These are phyloP conservation scores for Stichopus horrens DNA, from an alignment of 53 echinoderm and acorn worm species.

Conservation along the genomic window DNA sequence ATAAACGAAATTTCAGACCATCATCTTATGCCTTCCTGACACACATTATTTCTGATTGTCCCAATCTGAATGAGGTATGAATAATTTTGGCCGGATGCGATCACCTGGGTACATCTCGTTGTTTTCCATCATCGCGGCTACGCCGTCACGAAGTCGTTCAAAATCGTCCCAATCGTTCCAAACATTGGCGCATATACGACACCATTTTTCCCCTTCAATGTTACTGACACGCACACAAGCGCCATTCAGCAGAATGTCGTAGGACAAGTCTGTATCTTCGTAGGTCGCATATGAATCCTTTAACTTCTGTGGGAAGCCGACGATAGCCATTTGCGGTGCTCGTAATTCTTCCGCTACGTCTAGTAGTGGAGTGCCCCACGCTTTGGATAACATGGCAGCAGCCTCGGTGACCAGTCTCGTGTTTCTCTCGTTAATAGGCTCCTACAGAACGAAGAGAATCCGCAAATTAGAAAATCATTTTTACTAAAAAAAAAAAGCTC, in stretches of 20 bases:
- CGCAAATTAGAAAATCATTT: background rate
- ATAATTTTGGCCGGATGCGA: background rate
- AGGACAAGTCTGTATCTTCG: background rate
- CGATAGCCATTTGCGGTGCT: slow-evolving; percentile 48
- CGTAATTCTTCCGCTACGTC: slow-evolving; percentile 9
- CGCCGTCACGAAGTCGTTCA: background rate
- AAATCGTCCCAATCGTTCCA: slow-evolving; percentile 36
- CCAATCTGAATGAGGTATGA: background rate
- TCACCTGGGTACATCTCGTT: background rate
- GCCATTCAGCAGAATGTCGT: background rate
- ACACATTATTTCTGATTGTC: too few species aligned
- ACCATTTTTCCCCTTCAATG: slow-evolving; percentile 6
- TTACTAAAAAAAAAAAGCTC: background rate
- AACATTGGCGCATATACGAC: slow-evolving; percentile 11
- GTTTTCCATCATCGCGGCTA: background rate
- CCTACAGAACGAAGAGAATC: background rate
- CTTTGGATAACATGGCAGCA: slow-evolving; percentile 54
- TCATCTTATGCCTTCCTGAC: too few species aligned
- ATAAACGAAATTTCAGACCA: too few species aligned
- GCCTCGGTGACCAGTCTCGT: slow-evolving; percentile 43
- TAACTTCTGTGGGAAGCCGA: slow-evolving; percentile 28
- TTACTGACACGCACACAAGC: background rate
- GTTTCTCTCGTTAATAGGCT: slow-evolving; percentile 47
- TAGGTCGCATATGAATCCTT: background rate
- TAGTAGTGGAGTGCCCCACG: slow-evolving; percentile 44